Evolutionary conservation across 1,140 invertebrate genomes (phyloP), one percentile per base, ranked within the genome.

Genomic region (Brachystomella parvula): DNA sequence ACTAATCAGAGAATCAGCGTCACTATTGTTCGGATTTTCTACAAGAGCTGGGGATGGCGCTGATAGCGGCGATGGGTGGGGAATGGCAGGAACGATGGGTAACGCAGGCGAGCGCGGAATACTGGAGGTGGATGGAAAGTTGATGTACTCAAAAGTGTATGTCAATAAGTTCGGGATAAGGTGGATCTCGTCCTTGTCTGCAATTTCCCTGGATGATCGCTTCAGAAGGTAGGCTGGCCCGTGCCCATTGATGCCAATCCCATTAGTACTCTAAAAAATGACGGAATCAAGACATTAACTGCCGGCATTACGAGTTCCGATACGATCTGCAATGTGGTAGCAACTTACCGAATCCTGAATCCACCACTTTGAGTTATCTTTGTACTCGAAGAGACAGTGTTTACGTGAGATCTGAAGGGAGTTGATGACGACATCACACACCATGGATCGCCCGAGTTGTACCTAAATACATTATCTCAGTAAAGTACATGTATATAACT

Each of bases 151-250:
- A n/a, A n/a, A n/a, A n/a, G n/a, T n/a, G n/a, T n/a, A n/a, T n/a
- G n/a, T n/a, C n/a, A n/a, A n/a, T n/a, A n/a, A n/a, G n/a, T n/a
- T 71, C 29, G 69, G 69, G 53, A 71, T 63, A 44, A 71, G 68
- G 21, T 60, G 21, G 21, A 68, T 66, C 0, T 61, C 17, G 47
- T 71, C 70, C 19, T 33, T 6, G 31, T 71, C 63, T 29, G 57
- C 31, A 9, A 71, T 56, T 19, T 63, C 60, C 1, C 60, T 1
- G n/a, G 33, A 32, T n/a, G 33, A 24, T 21, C 61, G 39, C 35
- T 63, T 64, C 17, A 15, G 30, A 39, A 71, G n/a, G n/a, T n/a
- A n/a, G n/a, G n/a, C n/a, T n/a, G n/a, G 30, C 30, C 53, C 61
- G 21, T 9, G n/a, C 1, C 47, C 56, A 32, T 71, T 71, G 2